Evolutionary conservation across 2,888 invertebrate genomes (phyloP), one percentile per base, ranked within the genome.

Genomic region (Hypsopygia costalis): DNA sequence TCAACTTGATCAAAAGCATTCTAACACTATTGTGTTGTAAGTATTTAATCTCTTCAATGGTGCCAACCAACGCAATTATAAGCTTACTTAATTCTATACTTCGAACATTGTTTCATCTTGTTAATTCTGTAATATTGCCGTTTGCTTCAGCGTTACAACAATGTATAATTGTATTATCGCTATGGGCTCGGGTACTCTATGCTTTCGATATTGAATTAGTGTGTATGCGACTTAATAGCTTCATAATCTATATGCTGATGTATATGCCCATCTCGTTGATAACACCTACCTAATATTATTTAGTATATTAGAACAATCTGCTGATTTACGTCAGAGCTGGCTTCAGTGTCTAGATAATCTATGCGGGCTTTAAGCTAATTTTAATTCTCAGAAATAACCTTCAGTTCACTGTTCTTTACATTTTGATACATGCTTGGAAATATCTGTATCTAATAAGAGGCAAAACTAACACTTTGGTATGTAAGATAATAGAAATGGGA

Each of bases 111-210:
- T 79, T 80, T 81, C 81, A 82, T 78, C 70, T 72, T 81, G 74
- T 80, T 78, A 72, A 75, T 73, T 81, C 81, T 86, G 75, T 82
- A 77, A 77, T 81, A 71, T 78, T 83, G 81, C 83, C 83, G 86
- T 88, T 75, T 82, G 87, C 87, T 88, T 88, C 74, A 77, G 87
- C 88, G 82, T 82, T 81, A 75, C 80, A 83, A 83, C 74, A 79
- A 79, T 83, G 76, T 83, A 71, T 71, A 67, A 69, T 55, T 65
- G 65, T 69, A 75, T 76, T 72, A 65, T 75, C 81, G 87, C 87
- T 87, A 85, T 81, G 86, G 87, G 86, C 87, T 86, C 86, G 86
- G 87, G 87, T 85, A 82, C 81, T 81, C 86, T 87, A 83, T 86
- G 88, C 88, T 88, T 88, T 86, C 81, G 75, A 85, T 88, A 87